Conservation (phyloP, 1,140 invertebrate species). For the Triops longicaudatus region DNA sequence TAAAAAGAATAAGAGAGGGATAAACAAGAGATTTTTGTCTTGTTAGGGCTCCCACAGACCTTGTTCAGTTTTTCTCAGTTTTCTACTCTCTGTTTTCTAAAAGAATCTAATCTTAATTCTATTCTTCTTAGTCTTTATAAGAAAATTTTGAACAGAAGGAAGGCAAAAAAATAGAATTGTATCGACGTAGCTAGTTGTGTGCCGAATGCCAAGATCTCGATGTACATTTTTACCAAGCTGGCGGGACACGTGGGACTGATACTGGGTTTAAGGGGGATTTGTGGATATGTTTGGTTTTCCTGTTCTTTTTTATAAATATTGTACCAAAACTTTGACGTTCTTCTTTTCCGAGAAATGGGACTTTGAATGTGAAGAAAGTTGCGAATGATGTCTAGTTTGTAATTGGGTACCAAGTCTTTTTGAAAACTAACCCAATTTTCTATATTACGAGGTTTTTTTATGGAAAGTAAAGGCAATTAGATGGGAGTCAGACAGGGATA, state of each 20-base stretch:
- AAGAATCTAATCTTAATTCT: neutral
- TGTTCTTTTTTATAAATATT: neutral
- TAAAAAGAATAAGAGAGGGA: too few relatives aligned
- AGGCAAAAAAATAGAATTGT: neutral
- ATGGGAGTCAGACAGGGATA: neutral
- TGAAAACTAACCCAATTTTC: constrained; percentile 5
- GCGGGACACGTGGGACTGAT: neutral
- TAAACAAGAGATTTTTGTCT: neutral
- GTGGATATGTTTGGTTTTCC: neutral
- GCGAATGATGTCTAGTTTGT: neutral
- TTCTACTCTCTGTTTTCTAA: neutral
- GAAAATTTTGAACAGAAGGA: neutral
- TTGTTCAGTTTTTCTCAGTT: neutral
- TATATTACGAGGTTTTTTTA: neutral
- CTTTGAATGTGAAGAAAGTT: neutral
- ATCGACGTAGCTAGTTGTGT: neutral
- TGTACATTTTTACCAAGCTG: neutral
- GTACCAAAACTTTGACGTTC: neutral
- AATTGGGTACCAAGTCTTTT: constrained; percentile 15
- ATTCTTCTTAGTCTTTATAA: neutral
- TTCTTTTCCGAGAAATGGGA: neutral
- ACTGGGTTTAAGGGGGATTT: neutral
- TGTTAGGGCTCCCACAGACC: neutral
- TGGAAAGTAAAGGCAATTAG: neutral
- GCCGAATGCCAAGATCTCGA: constrained; percentile 11